Evolutionary conservation across 2,113 vertebrate genomes (phyloP), one percentile per base, ranked within the genome.

Genomic region (Siphamia tubifer): DNA sequence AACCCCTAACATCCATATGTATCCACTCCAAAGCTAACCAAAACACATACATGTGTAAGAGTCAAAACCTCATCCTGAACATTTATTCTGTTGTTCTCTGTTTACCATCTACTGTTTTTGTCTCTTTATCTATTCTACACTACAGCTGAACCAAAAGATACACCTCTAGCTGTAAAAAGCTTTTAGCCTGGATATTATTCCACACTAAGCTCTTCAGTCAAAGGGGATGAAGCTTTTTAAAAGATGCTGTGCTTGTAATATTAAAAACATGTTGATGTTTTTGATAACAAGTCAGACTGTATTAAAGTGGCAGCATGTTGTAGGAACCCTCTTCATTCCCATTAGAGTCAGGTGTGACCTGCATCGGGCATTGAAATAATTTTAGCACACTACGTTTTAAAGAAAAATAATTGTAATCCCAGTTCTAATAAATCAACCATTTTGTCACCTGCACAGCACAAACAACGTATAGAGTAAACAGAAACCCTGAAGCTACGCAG

Each of bases 391-490:
- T 17, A 23, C 2, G 35, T 25, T 68, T 56, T 53, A 25, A 49
- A 63, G 15, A 47, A 53, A 11, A 64, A 56, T 55, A 60, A 72
- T 52, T 55, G 47, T 27, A 21, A 24, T 47, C 72, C 55, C 30
- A 57, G 34, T 15, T 11, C 20, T 55, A 34, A 69, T 66, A n/a
- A n/a, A n/a, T 19, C 35, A 12, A 48, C 8, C 24, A 32, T 47
- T 32, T 35, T 58, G 43, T 74, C 49, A 78, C 27, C 55, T 56
- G 30, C 34, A 39, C 5, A 30, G 17, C 20, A 40, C 10, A 60
- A 56, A 52, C 47, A 49, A 36, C 8, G 15, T 21, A 45, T 1
- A 32, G 28, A 62, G 16, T 32, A 52, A 73, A 56, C 45, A 42
- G 48, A 25, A 27, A 49, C 36, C 20, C 17, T 0, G 11, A n/a